phyloP scores from a whole-genome alignment of 2,888 invertebrate species.

The Ceramica pisi region DNA sequence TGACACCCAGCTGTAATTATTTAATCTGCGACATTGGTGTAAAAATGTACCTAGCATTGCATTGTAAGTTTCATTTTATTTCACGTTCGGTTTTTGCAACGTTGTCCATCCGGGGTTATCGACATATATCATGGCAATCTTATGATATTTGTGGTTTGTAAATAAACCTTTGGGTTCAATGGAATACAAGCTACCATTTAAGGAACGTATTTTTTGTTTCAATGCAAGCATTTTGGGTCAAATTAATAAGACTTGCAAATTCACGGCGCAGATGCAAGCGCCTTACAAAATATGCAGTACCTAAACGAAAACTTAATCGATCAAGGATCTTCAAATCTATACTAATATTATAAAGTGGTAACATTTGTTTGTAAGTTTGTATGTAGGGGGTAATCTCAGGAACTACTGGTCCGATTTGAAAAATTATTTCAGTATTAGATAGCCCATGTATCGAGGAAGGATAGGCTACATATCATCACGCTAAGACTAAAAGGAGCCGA shows the following conservation, averaged over 20 bases:
- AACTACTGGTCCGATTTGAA: no score
- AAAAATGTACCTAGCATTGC: constrained; percentile 40
- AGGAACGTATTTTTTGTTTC: constrained; percentile 38
- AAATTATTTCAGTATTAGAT: no score
- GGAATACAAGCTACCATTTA: neutral
- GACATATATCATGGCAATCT: constrained; percentile 52
- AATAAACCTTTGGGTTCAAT: constrained; percentile 9
- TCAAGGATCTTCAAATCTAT: neutral
- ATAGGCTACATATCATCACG: no score
- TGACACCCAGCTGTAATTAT: constrained; percentile 66
- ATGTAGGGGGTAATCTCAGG: no score
- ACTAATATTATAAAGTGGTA: no score
- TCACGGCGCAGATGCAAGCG: neutral
- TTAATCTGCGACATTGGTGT: constrained; percentile 68
- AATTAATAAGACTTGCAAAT: constrained; percentile 16
- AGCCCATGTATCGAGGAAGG: no score
- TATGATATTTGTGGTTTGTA: constrained; percentile 34
- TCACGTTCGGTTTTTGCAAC: constrained; percentile 13
- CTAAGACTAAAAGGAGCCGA: no score
- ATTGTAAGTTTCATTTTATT: constrained; percentile 1
- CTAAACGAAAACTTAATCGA: neutral
- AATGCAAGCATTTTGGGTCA: constrained; percentile 1
- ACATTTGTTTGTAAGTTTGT: no score
- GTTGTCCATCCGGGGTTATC: constrained; percentile 40
- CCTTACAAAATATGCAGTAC: neutral